Base-by-base conservation (phyloP, 2,888 invertebrate genomes). In the Saturnia japonica region DNA sequence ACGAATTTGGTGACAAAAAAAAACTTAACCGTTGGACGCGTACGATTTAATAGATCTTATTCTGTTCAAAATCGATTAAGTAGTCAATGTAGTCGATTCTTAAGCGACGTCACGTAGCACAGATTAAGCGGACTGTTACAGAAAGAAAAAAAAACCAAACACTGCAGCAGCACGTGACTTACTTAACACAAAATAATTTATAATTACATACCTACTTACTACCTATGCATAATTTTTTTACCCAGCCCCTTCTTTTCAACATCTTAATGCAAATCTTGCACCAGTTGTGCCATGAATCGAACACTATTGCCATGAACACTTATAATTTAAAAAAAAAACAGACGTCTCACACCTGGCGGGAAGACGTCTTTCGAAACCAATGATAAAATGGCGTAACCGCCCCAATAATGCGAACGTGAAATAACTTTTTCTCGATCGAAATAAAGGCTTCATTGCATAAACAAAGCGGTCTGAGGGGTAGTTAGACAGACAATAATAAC, bases 241-340 rank as follows among this genome's bases (percentile, higher is more conserved):
- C 73, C 75, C 77, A 76, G 75, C 82, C 85, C 88, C 84, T 34
- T 83, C 85, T 86, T 86, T 86, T 85, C 83, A 81, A 84, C 80
- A 90, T 92, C 93, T 92, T 93, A 93, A 91, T 90, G 92, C 91
- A 89, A 92, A 92, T 91, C 91, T 91, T 88, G 88, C 88, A 88
- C 85, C 86, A 81, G 91, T 92, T 93, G 92, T 91, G 82, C 74
- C 81, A 87, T 87, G 88, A 88, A 64, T 28, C 40, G 40, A 54
- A 54, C 54, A 22, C 11, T 89, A 88, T 86, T 87, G 86, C 82
- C 82, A 79, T 88, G 88, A 87, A 89, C 85, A n/a, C 86, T 84
- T 83, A 82, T 82, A 80, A 79, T 81, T 80, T 81, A 82, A 85
- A 82, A 84, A 88, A 87, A 84, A 85, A 86, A 78, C 78, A 67